Conservation (phyloP, 2,888 invertebrate genomes). For the Dastarcus helophoroides region DNA sequence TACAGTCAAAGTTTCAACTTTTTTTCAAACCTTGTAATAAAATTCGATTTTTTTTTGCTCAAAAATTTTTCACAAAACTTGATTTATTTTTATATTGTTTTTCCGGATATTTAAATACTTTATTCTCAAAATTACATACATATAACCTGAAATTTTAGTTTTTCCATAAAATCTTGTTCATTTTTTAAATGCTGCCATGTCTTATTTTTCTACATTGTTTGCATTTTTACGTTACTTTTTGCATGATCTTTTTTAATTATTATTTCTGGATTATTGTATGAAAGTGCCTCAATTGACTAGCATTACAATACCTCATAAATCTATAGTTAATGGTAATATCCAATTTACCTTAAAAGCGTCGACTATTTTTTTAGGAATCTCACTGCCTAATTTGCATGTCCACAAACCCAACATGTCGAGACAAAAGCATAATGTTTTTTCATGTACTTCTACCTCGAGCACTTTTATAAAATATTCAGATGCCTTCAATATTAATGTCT, state of each 20-base stretch:
- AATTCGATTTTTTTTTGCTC: neutral
- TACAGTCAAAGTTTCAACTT: constrained; percentile 1
- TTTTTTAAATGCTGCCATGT: too few relatives aligned
- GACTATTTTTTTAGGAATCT: constrained; percentile 52
- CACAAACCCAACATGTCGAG: constrained; percentile 72
- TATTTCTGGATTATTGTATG: neutral
- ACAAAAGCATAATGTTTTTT: constrained; percentile 74
- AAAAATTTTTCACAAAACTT: neutral
- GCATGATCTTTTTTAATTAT: neutral
- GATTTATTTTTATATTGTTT: too few relatives aligned
- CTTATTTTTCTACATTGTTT: too few relatives aligned
- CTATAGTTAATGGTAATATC: too few relatives aligned
- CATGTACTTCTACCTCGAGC: constrained; percentile 81
- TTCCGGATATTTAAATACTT: too few relatives aligned
- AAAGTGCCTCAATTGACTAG: constrained; percentile 7
- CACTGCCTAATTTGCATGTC: constrained; percentile 55
- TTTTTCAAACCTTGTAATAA: neutral
- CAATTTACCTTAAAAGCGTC: constrained; percentile 49
- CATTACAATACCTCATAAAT: neutral
- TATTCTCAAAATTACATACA: too few relatives aligned
- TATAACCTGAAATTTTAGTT: too few relatives aligned
- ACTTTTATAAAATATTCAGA: constrained; percentile 61
- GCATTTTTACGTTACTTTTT: too few relatives aligned
- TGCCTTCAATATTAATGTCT: constrained; percentile 48
- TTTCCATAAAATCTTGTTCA: too few relatives aligned